These are phyloP conservation scores for Echiichthys vipera DNA, from an alignment of 2,797 vertebrate species.

Conservation along the genomic window DNA sequence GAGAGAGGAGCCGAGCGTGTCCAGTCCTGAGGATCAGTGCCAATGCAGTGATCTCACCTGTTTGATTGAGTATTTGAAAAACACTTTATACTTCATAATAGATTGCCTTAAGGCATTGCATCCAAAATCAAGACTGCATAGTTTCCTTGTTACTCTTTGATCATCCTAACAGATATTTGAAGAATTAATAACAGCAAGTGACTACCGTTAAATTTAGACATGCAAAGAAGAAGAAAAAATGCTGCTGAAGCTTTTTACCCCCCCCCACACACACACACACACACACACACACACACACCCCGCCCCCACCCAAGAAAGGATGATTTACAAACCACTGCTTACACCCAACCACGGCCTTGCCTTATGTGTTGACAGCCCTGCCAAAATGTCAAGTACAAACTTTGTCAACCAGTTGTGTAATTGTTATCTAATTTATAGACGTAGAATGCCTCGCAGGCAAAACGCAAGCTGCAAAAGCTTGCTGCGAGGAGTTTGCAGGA, in stretches of 20 bases:
- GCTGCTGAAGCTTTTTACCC: no score
- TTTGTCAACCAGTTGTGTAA: conserved; percentile 78
- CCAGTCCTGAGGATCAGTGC: conserved; percentile 74
- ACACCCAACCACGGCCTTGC: conserved; percentile 47
- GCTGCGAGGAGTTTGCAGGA: conserved; percentile 37
- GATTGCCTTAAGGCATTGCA: conserved; percentile 40
- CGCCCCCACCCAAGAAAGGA: no score
- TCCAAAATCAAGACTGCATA: conserved; percentile 24
- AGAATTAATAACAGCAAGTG: conserved; percentile 18
- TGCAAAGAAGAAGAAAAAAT: not conserved
- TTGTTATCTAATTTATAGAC: conserved; percentile 82
- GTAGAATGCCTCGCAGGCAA: conserved; percentile 64
- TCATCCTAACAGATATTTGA: conserved; percentile 23
- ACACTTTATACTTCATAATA: conserved; percentile 68
- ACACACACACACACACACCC: no score
- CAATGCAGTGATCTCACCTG: conserved; percentile 62
- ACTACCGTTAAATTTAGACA: conserved; percentile 32
- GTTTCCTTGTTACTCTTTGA: conserved; percentile 33
- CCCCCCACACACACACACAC: no score
- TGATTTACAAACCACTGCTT: conserved; percentile 77
- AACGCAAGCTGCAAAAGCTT: conserved; percentile 51
- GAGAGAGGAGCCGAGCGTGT: conserved; percentile 60
- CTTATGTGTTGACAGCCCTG: conserved; percentile 73
- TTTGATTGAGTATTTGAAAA: conserved; percentile 65
- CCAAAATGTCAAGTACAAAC: conserved; percentile 71